Evolutionary conservation across 1,140 invertebrate species (phyloP), one percentile per base, ranked within the genome.

Genomic region (Drosophila tropicalis): DNA sequence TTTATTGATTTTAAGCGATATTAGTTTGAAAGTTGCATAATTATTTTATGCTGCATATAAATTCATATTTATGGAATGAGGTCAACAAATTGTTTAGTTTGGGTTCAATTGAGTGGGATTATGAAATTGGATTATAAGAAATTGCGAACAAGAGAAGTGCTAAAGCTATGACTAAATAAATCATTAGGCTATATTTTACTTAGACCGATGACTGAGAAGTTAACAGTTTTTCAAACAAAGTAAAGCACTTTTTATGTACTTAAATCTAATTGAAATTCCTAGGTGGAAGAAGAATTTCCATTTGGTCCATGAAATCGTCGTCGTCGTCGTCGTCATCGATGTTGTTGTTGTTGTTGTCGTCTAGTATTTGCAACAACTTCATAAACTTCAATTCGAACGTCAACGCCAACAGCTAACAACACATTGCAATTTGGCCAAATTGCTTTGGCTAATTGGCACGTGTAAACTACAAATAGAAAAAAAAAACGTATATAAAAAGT

Each of bases 351-450:
- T 39, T 5, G 36, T 39, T 3, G 44, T 47, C 44, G 44, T 51
- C 44, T 51, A 10, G 44, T n/a, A 10, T 22, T 51, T 51, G 10
- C 44, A 69, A 87, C 83, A 87, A 87, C 79, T 87, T 87, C 83
- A 87, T 87, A 87, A 87, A 87, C 72, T 73, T 71, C 64, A 51
- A 62, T 67, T 64, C 77, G 70, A 70, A 73, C 67, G 65, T 72
- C 65, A 63, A 86, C 82, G 72, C 71, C 68, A 81, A 86, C 83
- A 86, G 83, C 79, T 86, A 83, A 86, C 83, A 86, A 83, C 83
- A 82, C 79, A 87, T 86, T 86, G 83, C 83, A 87, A 86, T 86
- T 86, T 86, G 83, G 84, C 83, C 84, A 87, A 86, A 86, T 86
- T 86, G 83, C 79, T 56, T 76, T 76, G 76, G 79, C 83, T 86